Evolutionary conservation across 2,113 vertebrate genomes (phyloP).

Genomic region (Siniperca chuatsi): DNA sequence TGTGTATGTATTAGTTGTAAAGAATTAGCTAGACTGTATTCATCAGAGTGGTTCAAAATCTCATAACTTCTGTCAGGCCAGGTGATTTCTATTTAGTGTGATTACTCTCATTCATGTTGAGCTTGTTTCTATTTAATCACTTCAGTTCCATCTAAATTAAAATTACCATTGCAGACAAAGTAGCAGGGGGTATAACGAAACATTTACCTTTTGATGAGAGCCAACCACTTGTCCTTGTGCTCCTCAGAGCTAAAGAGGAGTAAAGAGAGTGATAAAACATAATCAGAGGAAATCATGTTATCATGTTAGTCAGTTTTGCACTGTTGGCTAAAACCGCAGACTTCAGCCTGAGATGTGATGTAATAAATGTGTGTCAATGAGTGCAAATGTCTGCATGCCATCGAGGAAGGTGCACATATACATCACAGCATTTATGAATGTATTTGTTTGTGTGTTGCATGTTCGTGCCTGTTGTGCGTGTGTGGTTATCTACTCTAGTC

Average conservation of each 20-base stretch:
- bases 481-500: slow-evolving; percentile 2
- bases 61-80: neutral
- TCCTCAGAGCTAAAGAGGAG: slow-evolving; percentile 87
- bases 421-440: neutral
- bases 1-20: neutral
- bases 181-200: neutral
- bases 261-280: slow-evolving; percentile 21
- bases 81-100: neutral
- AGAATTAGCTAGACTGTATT: neutral
- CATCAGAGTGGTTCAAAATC: neutral
- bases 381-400: neutral
- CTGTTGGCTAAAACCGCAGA: slow-evolving; percentile 27
- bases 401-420: slow-evolving; percentile 25
- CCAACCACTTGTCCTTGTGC: slow-evolving; percentile 93
- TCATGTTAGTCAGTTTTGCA: neutral
- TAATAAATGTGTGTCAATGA: slow-evolving; percentile 1
- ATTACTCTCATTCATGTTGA: neutral
- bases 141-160: neutral
- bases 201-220: slow-evolving; percentile 89
- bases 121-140: neutral
- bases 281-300: slow-evolving; percentile 34
- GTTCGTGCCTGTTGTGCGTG: slow-evolving; percentile 14
- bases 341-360: neutral
- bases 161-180: neutral
- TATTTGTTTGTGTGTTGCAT: slow-evolving; percentile 14